These are phyloP conservation scores for Pelodiscus sinensis DNA, from an alignment of 2,113 vertebrate genomes.

Conservation along the genomic window DNA sequence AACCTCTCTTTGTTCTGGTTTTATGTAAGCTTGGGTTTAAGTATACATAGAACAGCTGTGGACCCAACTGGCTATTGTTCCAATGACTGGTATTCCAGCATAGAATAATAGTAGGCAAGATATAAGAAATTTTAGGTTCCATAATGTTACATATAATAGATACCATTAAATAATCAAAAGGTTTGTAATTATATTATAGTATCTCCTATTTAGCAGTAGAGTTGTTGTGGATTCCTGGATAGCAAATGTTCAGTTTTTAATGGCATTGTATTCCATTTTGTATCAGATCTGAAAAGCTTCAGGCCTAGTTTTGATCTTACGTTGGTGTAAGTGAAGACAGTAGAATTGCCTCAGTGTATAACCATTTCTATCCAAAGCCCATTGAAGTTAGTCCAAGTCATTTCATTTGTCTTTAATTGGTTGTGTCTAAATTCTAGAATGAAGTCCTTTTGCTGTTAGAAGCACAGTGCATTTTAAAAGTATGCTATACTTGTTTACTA, in stretches of 20 bases:
- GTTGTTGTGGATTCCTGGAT: background rate
- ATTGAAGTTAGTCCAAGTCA: background rate
- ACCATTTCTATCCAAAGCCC: background rate
- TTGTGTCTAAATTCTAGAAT: background rate
- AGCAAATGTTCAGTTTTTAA: constrained; percentile 22
- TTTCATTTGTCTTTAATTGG: background rate
- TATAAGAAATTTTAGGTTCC: rapidly evolving
- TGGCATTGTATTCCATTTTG: background rate
- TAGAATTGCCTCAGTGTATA: background rate
- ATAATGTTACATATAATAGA: background rate
- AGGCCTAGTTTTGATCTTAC: background rate
- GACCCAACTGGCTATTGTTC: background rate
- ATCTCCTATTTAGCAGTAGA: background rate
- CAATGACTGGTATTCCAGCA: background rate
- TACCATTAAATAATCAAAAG: background rate
- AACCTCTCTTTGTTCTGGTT: background rate
- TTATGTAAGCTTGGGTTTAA: background rate
- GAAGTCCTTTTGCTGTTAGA: background rate
- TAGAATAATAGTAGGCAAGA: background rate
- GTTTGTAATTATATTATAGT: background rate
- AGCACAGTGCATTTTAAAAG: background rate
- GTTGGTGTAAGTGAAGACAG: background rate
- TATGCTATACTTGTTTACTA: background rate
- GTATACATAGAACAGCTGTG: no score
- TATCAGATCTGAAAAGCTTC: background rate